Evolutionary conservation across 2,888 invertebrate genomes (phyloP).

Genomic region (Apeira syringaria): DNA sequence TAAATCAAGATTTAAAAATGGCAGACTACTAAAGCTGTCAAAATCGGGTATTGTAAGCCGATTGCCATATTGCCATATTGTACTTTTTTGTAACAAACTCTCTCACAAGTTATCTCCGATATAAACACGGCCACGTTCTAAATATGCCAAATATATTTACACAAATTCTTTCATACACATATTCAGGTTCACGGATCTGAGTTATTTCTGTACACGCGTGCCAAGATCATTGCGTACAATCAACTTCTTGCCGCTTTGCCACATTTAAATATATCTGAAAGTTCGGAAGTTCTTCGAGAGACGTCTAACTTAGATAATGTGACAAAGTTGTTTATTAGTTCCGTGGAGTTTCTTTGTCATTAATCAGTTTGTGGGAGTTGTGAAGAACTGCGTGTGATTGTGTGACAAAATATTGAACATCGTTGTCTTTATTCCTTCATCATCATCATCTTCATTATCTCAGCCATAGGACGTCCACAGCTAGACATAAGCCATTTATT

Average conservation of each 20-base stretch:
- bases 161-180: constrained; percentile 38
- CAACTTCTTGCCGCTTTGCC: constrained; percentile 38
- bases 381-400: constrained; percentile 8
- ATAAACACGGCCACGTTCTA: not conserved
- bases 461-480: too few relatives aligned
- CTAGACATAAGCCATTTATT: too few relatives aligned
- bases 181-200: constrained; percentile 54
- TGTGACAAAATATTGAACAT: constrained; percentile 13
- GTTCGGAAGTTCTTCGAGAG: not conserved
- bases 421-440: too few relatives aligned
- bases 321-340: constrained; percentile 12
- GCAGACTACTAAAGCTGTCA: too few relatives aligned
- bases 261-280: constrained; percentile 1
- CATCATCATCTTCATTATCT: too few relatives aligned
- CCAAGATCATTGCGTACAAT: constrained; percentile 37
- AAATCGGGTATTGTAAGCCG: too few relatives aligned
- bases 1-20: too few relatives aligned
- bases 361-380: constrained; percentile 10
- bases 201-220: constrained; percentile 44
- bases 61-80: too few relatives aligned
- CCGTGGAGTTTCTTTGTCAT: constrained; percentile 15
- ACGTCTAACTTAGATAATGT: not conserved
- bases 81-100: not conserved
- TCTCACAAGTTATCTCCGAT: not conserved
- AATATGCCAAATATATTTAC: constrained; percentile 18